phyloP scores from a whole-genome alignment of 2,888 invertebrate genomes.

The Protonemura montana region DNA sequence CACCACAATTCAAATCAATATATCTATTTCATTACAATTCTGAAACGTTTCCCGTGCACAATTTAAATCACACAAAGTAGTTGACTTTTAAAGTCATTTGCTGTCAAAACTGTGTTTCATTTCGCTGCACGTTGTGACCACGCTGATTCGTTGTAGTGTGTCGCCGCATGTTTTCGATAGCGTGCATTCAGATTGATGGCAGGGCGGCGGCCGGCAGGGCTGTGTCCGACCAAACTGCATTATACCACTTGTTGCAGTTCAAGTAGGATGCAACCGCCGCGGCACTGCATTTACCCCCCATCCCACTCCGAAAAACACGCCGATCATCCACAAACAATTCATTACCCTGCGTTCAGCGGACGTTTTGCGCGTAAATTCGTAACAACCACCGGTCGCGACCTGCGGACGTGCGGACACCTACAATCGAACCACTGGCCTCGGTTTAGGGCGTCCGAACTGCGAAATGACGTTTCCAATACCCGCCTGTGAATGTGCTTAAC shows the following conservation, averaged over 20 bases:
- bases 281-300: background rate
- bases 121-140: background rate
- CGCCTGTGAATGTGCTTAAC: background rate
- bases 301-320: background rate
- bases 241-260: background rate
- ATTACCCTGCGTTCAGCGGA: background rate
- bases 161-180: background rate
- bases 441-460: background rate
- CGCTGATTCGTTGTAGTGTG: background rate
- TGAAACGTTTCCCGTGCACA: too few relatives aligned
- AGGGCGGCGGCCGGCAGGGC: background rate
- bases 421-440: background rate
- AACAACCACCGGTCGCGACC: background rate
- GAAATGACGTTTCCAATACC: conserved; percentile 1
- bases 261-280: background rate
- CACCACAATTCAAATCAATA: too few relatives aligned
- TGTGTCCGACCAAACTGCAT: background rate
- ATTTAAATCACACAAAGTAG: background rate
- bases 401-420: background rate
- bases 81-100: background rate
- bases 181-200: background rate
- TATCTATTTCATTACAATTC: too few relatives aligned
- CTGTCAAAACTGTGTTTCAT: background rate
- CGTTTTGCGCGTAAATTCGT: background rate
- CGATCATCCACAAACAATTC: background rate